A percentile compares a stretch with the other conserved stretches of the same genome.
Evolutionary conservation across 2,113 vertebrate genomes (phyloP).

Genomic region (Gavia stellata): DNA sequence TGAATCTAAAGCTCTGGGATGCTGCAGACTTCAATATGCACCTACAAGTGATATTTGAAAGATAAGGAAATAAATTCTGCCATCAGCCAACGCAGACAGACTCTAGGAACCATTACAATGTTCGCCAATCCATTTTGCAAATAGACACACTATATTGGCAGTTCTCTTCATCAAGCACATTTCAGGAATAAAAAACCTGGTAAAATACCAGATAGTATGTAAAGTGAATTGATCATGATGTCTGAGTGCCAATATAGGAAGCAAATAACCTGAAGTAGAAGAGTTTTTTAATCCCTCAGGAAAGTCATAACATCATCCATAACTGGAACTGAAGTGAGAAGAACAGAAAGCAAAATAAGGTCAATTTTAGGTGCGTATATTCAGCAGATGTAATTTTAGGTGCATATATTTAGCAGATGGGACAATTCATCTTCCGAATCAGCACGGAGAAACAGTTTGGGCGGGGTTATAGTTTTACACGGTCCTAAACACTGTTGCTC

Average conservation of each 20-base stretch:
- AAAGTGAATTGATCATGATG: conserved; percentile 15
- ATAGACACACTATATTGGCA: not conserved
- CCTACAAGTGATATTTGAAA: not conserved
- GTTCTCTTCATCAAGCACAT: not conserved
- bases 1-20: not conserved
- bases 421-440: not conserved
- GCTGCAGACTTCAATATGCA: not conserved
- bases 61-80: conserved; percentile 7
- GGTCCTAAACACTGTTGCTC: not conserved
- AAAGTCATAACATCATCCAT: not conserved
- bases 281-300: not conserved
- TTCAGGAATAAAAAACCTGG: conserved; percentile 19
- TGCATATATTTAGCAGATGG: not conserved
- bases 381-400: not conserved
- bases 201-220: not conserved
- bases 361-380: not conserved
- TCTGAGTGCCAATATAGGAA: not conserved
- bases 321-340: not conserved
- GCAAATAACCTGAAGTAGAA: not conserved
- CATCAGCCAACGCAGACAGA: not conserved
- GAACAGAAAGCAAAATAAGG: not conserved
- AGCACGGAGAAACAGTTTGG: not conserved
- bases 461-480: not conserved
- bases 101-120: not conserved
- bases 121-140: conserved; percentile 6